Percentiles rank a stretch among this genome's conserved stretches.
Conservation (phyloP, 2,797 vertebrate genomes). For the Spondyliosoma cantharus region DNA sequence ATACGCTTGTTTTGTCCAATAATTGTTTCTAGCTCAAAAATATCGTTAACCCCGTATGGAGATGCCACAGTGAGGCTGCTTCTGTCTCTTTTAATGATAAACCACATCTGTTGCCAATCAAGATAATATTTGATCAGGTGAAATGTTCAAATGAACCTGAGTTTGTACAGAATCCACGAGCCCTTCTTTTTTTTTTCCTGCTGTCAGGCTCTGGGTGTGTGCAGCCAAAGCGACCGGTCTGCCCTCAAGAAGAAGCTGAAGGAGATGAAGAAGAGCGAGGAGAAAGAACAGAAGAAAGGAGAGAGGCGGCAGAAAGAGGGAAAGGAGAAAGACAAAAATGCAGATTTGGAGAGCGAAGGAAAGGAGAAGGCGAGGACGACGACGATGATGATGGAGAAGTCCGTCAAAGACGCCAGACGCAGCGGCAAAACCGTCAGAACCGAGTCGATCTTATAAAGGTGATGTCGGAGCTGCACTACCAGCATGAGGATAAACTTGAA, state of each 20-base stretch:
- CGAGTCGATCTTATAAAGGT: slow-evolving; percentile 87
- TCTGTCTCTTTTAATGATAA: background rate
- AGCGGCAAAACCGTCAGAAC: slow-evolving; percentile 81
- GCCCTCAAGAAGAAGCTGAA: slow-evolving; percentile 90
- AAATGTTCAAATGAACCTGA: background rate
- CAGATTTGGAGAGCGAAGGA: slow-evolving; percentile 81
- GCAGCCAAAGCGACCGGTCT: slow-evolving; percentile 88
- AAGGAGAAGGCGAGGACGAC: slow-evolving; percentile 69
- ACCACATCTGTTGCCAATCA: background rate
- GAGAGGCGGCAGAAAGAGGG: slow-evolving; percentile 66
- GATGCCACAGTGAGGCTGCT: background rate
- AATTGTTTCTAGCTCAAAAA: background rate
- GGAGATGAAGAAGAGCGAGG: slow-evolving; percentile 90
- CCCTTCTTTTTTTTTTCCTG: background rate
- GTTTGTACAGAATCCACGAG: background rate
- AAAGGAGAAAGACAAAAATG: slow-evolving; percentile 78
- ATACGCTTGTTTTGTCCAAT: background rate
- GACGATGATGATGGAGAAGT: slow-evolving; percentile 31
- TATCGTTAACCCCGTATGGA: too few relatives aligned
- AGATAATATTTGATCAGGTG: background rate
- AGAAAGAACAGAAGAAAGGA: slow-evolving; percentile 87
- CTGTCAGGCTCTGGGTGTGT: slow-evolving; percentile 87
- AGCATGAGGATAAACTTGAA: slow-evolving; percentile 55
- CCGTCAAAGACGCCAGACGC: slow-evolving; percentile 68
- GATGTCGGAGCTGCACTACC: slow-evolving; percentile 39